Evolutionary conservation across 64 coral and sea anemone species (phyloP), one percentile per base, ranked within the genome.

Genomic region (Montipora cactus): DNA sequence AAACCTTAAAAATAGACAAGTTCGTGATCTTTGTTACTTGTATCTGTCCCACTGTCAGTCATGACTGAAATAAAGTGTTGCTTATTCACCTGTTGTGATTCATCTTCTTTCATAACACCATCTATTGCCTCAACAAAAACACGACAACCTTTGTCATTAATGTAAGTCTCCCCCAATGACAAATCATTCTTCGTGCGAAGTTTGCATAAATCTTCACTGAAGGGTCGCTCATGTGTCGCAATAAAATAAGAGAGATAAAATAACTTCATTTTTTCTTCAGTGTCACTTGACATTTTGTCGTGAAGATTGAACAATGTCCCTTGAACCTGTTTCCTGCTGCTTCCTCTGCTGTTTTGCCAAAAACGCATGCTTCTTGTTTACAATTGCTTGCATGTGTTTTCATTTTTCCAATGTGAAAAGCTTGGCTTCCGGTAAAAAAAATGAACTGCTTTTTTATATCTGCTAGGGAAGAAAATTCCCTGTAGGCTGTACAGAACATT

Each of bases 171-270:
- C 74, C 74, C 74, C 74, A 76, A 76, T 76, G 44, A 76, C 74
- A 76, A 47, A 44, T 37, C 74, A 76, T 76, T 76, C 74, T 76
- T 76, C 74, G 46, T 37, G 74, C 46, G 74, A 76, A 76, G 28
- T 76, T 76, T 76, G 74, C 8, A 46, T 13, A 76, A 76, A 37
- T 76, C 74, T 47, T 45, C 74, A 76, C 25, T 76, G 44, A 76
- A 76, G 0, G 74, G 74, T 71, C 45, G 67, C 61, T 75, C 86
- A 71, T 88, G 61, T 88, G 75, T 88, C 48, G 86, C 86, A 88
- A 88, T 71, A 75, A 88, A 66, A 88, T 88, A 87, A 67, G 86
- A 66, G 49, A 88, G 48, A 71, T 88, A 49, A 71, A 88, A 88
- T 71, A 88, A 48, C 71, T 88, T 76, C 74, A 76, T 76, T 76